These are phyloP conservation scores for Morus bassanus DNA, from an alignment of 2,797 vertebrate species.

Conservation along the genomic window DNA sequence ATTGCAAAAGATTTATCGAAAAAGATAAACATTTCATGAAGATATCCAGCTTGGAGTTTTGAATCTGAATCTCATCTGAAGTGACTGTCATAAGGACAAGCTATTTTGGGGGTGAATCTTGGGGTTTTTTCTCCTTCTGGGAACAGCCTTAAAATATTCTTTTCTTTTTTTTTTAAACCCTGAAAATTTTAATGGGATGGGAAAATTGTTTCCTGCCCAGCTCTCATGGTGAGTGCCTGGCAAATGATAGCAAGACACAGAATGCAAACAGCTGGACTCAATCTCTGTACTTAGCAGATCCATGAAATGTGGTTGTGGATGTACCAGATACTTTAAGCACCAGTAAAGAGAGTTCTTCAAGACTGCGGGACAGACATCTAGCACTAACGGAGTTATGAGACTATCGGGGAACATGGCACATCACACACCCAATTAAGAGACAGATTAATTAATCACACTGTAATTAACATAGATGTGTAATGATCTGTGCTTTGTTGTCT, in stretches of 20 bases:
- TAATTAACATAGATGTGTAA: neutral
- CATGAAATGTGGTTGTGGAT: neutral
- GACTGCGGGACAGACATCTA: neutral
- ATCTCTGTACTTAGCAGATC: neutral
- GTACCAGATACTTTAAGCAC: neutral
- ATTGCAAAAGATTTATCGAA: neutral
- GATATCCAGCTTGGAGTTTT: neutral
- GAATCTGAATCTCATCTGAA: neutral
- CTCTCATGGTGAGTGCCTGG: conserved; percentile 15
- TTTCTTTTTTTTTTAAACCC: neutral
- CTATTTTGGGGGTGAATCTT: neutral
- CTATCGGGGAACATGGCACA: neutral
- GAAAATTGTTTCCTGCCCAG: conserved; percentile 30
- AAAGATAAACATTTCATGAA: neutral
- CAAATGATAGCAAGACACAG: neutral
- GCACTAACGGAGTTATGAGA: neutral
- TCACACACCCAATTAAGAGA: neutral
- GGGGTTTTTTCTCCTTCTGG: rapidly evolving
- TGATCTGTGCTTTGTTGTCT: neutral
- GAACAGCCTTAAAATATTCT: neutral
- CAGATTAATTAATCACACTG: neutral
- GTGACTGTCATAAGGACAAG: neutral
- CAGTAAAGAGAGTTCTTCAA: neutral
- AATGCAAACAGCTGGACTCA: conserved; percentile 31
- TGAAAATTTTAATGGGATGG: neutral